Evolutionary conservation across 2,888 invertebrate genomes (phyloP), one percentile per base, ranked within the genome.

Genomic region (Steinernema hermaphroditum): DNA sequence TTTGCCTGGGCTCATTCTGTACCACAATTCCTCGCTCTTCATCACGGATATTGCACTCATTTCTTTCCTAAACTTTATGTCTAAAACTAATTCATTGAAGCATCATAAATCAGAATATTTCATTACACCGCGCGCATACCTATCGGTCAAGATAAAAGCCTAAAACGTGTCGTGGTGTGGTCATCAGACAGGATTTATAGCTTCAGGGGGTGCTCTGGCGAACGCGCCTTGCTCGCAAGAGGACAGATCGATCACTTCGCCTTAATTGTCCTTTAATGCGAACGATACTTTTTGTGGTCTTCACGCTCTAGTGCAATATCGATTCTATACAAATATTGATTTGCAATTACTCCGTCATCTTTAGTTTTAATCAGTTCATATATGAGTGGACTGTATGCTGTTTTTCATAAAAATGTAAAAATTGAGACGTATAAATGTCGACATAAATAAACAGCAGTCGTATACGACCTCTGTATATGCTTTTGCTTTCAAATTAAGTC

Each of bases 131-230:
- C 12, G 54, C n/a, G n/a, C n/a, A n/a, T n/a, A n/a, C n/a, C n/a
- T n/a, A n/a, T 2, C 54, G 54, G 9, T 4, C 4, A n/a, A 19
- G 46, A 46, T 46, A 46, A 46, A 46, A 16, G 46, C 16, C 6
- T 27, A 22, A 27, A 24, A 54, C 12, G 2, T 54, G 49, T 4
- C 24, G 27, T 54, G 4, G 24, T 27, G 27, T 27, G 27, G 54
- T 54, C 24, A 27, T 24, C 54, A 22, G 27, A 54, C 22, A 24
- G 27, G 54, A 54, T 54, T 54, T 54, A 54, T 54, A 14, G 54
- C 22, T 54, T 9, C 54, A 19, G 22, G 27, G 6, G 6, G 54
- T 19, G 6, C 27, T 14, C 27, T 27, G 6, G 22, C 27, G 6
- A 9, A 9, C 46, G 6, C n/a, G 46, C 12, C 37, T 37, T 37